Evolutionary conservation across 2,888 invertebrate species (phyloP), one percentile per base, ranked within the genome.

Genomic region (Parelbella ahira): DNA sequence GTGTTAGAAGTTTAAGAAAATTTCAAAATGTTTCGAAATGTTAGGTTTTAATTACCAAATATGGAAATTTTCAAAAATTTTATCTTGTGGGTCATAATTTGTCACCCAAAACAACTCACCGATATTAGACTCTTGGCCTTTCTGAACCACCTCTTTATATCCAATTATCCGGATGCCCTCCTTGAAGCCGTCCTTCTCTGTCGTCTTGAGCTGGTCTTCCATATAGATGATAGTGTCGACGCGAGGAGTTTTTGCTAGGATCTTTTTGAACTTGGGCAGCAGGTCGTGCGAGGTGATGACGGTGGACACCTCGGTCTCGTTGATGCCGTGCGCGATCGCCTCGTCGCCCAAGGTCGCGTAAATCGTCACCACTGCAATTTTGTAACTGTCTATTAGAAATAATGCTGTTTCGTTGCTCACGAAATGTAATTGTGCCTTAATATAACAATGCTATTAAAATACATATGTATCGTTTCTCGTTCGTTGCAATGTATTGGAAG

Each of bases 261-360:
- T 91, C 51, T 91, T 90, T 76, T 92, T 93, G 79, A 98, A 95
- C 86, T 98, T 98, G 30, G 96, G 94, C 73, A 99, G 88, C 42
- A 99, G 90, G 47, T 97, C 97, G 75, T 94, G 94, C 15, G 96
- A 93, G 8, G 99, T 99, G 68, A 99, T 94, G 20, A 99, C 94
- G 4, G 95, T 93, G 28, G 93, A 92, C 0, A 97, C 97, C 71
- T 98, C 97, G 0, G 99, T 97, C 89, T 99, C 98, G 73, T 97
- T 97, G 66, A 99, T 94, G 57, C 98, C 98, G 80, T 98, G 98
- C 3, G 95, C 93, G 48, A 99, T 95, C 1, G 98, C 99, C 3
- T 99, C 98, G 68, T 98, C 97, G 19, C 98, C 98, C 6, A 99
- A 89, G 0, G 98, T 99, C 1, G 99, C 96, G 77, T 99, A 99